Conservation (phyloP, 2,113 vertebrate species). For the cattle (Bos taurus) region DNA sequence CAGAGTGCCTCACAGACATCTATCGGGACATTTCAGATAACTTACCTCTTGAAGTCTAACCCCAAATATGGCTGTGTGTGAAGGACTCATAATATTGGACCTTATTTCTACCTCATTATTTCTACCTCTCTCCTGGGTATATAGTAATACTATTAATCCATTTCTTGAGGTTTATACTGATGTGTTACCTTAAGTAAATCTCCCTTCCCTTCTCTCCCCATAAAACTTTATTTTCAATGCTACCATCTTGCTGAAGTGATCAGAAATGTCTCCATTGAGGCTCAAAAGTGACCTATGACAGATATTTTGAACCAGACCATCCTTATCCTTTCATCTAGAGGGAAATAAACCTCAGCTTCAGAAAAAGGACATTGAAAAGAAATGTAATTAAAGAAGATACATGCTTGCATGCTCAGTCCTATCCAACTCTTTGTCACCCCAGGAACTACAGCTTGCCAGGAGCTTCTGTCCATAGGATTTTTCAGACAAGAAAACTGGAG, state of each 20-base stretch:
- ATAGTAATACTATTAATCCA: not conserved
- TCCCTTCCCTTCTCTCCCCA: not conserved
- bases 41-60: not conserved
- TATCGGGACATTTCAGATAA: not conserved
- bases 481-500: not conserved
- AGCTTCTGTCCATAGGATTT: not conserved
- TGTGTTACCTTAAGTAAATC: not conserved
- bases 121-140: not conserved
- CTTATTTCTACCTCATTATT: not conserved
- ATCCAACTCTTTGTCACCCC: not conserved
- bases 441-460: not conserved
- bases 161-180: not conserved
- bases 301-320: not conserved
- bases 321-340: not conserved
- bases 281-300: not conserved
- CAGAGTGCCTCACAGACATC: not conserved
- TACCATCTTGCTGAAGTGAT: not conserved
- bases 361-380: not conserved
- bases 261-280: not conserved
- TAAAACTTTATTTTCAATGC: not conserved
- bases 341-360: not conserved
- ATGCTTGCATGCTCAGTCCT: not conserved
- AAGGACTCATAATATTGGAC: fast-evolving
- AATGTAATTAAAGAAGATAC: not conserved
- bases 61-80: fast-evolving